phyloP scores from a whole-genome alignment of 2,113 vertebrate species.

The Anser cygnoides region DNA sequence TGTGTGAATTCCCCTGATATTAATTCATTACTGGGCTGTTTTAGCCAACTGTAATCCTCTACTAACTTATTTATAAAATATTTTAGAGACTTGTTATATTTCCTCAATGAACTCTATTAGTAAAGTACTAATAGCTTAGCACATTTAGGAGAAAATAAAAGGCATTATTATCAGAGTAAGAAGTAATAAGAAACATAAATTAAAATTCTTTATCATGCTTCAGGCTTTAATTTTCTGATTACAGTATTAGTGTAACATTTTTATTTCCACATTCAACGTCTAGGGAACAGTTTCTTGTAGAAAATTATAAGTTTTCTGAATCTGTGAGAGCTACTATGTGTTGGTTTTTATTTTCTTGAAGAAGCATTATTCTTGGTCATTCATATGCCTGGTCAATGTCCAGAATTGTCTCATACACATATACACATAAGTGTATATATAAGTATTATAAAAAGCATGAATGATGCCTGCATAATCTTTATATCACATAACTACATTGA shows the following conservation, averaged over 20 bases:
- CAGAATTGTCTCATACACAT: not conserved
- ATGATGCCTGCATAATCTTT: not conserved
- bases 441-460: not conserved
- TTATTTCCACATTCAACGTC: not conserved
- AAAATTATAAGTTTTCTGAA: not conserved
- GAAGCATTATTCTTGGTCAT: not conserved
- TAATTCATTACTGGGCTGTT: not conserved
- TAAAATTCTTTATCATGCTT: slow-evolving; percentile 8
- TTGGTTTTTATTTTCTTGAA: not conserved
- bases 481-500: not conserved
- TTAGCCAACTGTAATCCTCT: not conserved
- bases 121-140: not conserved
- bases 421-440: not conserved
- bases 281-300: not conserved
- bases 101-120: not conserved
- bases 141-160: not conserved
- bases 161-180: not conserved
- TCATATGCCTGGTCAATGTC: not conserved
- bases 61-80: not conserved
- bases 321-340: not conserved
- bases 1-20: not conserved
- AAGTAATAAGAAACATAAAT: not conserved
- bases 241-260: not conserved
- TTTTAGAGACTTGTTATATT: not conserved
- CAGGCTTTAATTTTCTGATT: slow-evolving; percentile 29